Evolutionary conservation across 1,140 invertebrate species (phyloP).

Genomic region (Drosophila tropicalis): DNA sequence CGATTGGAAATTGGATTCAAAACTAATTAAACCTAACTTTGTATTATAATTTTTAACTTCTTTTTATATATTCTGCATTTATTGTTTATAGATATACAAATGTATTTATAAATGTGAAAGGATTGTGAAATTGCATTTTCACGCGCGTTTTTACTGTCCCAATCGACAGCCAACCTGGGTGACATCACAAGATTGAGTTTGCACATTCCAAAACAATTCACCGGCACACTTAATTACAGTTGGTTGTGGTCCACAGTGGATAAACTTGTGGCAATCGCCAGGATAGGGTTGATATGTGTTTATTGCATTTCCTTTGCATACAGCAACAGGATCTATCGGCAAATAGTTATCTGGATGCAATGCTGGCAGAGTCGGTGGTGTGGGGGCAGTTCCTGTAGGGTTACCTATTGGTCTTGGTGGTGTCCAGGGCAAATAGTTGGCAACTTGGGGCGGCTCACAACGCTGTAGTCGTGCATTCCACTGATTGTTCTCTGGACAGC

Average conservation of each 20-base stretch:
- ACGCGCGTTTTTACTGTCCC: background rate
- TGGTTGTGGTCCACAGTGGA: slow-evolving; percentile 51
- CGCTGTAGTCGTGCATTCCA: slow-evolving; percentile 30
- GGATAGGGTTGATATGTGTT: slow-evolving; percentile 58
- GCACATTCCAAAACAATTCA: slow-evolving; percentile 49
- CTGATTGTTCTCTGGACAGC: slow-evolving; percentile 35
- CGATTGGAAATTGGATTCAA: background rate
- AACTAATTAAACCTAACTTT: background rate
- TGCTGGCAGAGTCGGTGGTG: slow-evolving; percentile 23
- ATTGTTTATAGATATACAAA: background rate
- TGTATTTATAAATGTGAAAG: background rate
- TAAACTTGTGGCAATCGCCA: slow-evolving; percentile 67
- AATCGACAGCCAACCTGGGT: slow-evolving; percentile 9
- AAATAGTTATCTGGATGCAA: background rate
- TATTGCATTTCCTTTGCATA: slow-evolving; percentile 24
- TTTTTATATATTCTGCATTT: background rate
- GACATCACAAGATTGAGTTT: slow-evolving; percentile 23
- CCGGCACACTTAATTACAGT: slow-evolving; percentile 45
- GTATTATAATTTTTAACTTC: background rate
- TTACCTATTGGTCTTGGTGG: background rate
- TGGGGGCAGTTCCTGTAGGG: slow-evolving; percentile 34
- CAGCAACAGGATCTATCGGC: slow-evolving; percentile 29
- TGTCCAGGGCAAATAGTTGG: background rate
- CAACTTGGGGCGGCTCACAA: slow-evolving; percentile 34
- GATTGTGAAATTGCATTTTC: background rate